A percentile compares a stretch with the other conserved stretches of the same genome.
phyloP scores from a whole-genome alignment of 1,140 invertebrate genomes.

The Pseudomyrmex dendroicus region DNA sequence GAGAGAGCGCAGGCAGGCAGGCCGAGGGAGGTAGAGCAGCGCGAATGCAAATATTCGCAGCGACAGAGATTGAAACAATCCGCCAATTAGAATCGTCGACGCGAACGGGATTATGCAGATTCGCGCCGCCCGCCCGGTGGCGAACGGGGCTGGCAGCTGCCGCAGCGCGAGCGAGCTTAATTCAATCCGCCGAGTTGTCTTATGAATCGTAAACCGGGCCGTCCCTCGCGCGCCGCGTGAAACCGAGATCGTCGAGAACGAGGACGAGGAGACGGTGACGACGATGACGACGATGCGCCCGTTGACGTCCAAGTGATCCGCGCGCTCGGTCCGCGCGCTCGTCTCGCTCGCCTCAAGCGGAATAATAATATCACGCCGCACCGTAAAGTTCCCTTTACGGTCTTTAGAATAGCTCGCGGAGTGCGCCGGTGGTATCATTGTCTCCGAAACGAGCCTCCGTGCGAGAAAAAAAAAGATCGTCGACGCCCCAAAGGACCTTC shows the following conservation, averaged over 20 bases:
- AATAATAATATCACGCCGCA: constrained; percentile 75
- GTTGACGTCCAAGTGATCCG: constrained; percentile 35
- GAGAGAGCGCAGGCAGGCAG: background rate
- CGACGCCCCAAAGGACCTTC: background rate
- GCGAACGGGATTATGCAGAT: constrained; percentile 85
- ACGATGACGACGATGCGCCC: constrained; percentile 29
- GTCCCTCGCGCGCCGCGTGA: constrained; percentile 64
- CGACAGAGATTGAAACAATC: constrained; percentile 85
- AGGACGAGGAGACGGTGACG: background rate
- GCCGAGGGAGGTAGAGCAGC: constrained; percentile 53
- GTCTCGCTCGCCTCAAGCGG: constrained; percentile 54
- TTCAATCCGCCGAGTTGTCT: constrained; percentile 84
- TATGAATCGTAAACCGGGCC: constrained; percentile 84
- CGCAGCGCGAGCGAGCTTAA: constrained; percentile 79
- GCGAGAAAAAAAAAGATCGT: constrained; percentile 21
- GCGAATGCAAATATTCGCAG: constrained; percentile 81
- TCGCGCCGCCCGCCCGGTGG: constrained; percentile 74
- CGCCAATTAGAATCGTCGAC: constrained; percentile 84
- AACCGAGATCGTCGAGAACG: constrained; percentile 71
- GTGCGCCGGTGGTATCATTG: constrained; percentile 15
- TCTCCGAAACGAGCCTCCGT: constrained; percentile 3
- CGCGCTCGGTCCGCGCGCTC: constrained; percentile 45
- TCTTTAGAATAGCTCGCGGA: constrained; percentile 12
- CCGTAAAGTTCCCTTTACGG: constrained; percentile 67
- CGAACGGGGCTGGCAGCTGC: constrained; percentile 80